Evolutionary conservation across 2,888 invertebrate species (phyloP), one percentile per base, ranked within the genome.

Genomic region (Drosophila prostipennis): DNA sequence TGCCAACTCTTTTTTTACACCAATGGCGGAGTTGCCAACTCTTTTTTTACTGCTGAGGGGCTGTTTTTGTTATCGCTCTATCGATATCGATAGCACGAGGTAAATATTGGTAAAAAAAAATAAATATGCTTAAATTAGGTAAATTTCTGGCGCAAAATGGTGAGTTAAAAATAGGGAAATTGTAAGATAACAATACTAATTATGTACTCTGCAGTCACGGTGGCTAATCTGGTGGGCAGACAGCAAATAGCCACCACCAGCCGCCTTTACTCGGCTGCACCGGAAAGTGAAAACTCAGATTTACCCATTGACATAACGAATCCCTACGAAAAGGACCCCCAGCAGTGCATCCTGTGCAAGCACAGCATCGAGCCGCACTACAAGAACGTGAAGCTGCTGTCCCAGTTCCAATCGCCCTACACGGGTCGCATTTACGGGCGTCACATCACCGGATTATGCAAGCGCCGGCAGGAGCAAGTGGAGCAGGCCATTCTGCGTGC

Each of bases 341-440:
- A 92, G 23, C 91, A 93, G 75, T 99, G 98, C 89, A 94, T 98
- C 78, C 92, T 98, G 10, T 99, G 99, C 91, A 95, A 95, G 92
- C 91, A 96, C 69, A 94, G 96, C 36, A 95, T 98, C n/a, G 93
- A 93, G 1, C 95, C 97, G 0, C 94, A 97, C 91, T 98, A 97
- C 89, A 99, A 98, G 92, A 99, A 99, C 92, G 95, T 96, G 0
- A 95, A 97, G 80, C 92, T 99, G 4, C 92, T 99, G 6, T 97
- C 98, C 0, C 99, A 99, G 91, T 99, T 99, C 92, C 96, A 99
- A 89, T 99, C 99, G 36, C 96, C 97, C 0, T 98, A 96, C 90
- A 99, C 99, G 0, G 99, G 99, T 0, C 94, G 96, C 76, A 94
- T 98, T 72, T 99, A 98, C 90, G 97, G 97, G 0, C 94, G 96